Evolutionary conservation across 2,888 invertebrate species (phyloP).

Genomic region (Fabriciana adippe): DNA sequence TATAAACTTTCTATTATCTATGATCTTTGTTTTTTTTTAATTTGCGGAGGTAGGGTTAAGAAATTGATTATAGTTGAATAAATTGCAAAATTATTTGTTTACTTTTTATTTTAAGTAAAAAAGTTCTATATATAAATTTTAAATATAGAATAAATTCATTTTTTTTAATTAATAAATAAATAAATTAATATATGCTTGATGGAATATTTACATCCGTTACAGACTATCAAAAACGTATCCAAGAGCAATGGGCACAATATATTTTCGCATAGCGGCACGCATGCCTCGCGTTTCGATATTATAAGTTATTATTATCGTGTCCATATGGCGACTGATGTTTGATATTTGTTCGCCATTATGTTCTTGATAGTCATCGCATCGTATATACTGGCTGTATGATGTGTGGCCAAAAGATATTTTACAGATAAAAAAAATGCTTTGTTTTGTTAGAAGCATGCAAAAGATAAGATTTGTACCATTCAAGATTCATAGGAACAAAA

Average conservation of each 20-base stretch:
- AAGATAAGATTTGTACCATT: no score
- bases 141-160: no score
- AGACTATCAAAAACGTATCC: constrained; percentile 8
- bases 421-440: neutral
- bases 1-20: no score
- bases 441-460: neutral
- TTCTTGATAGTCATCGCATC: constrained; percentile 16
- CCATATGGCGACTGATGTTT: constrained; percentile 35
- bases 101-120: no score
- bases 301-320: constrained; percentile 41
- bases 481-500: no score
- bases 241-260: constrained; percentile 40
- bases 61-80: no score
- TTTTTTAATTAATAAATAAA: no score
- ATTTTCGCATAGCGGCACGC: constrained; percentile 41
- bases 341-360: constrained; percentile 26
- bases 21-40: no score
- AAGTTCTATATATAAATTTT: no score
- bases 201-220: neutral
- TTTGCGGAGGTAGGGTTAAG: no score
- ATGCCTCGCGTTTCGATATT: constrained; percentile 40
- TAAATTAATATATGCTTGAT: neutral
- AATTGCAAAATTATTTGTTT: no score
- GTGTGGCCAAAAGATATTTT: constrained; percentile 6
- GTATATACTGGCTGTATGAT: neutral